Evolutionary conservation across 53 echinoderm and acorn worm genomes (phyloP).

Genomic region (Stichopus horrens): DNA sequence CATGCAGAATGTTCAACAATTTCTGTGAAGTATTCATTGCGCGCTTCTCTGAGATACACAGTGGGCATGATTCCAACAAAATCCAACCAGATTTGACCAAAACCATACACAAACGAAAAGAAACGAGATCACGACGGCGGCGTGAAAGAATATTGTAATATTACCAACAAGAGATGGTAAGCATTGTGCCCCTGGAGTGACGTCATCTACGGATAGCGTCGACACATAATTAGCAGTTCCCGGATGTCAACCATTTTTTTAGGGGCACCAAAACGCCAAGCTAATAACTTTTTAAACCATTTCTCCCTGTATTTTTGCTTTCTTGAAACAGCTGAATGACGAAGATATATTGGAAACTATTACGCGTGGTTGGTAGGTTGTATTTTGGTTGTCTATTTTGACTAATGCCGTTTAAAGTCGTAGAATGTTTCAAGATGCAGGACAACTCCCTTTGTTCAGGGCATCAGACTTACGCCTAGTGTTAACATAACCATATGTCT

Average conservation of each 20-base stretch:
- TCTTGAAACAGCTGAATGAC: conserved; percentile 1
- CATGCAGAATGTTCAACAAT: too few relatives aligned
- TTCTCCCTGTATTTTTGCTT: not conserved
- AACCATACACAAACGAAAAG: too few relatives aligned
- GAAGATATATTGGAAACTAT: not conserved
- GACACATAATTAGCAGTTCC: not conserved
- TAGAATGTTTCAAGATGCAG: not conserved
- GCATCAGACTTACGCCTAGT: not conserved
- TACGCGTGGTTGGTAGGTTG: not conserved
- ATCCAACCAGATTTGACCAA: too few relatives aligned
- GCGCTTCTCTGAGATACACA: too few relatives aligned
- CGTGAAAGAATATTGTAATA: too few relatives aligned
- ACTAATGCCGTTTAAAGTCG: not conserved
- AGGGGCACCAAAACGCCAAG: not conserved
- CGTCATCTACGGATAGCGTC: not conserved
- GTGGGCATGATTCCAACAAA: too few relatives aligned
- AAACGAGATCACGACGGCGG: too few relatives aligned
- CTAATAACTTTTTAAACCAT: not conserved
- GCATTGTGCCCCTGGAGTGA: conserved; percentile 3
- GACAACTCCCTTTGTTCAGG: conserved; percentile 10
- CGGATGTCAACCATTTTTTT: conserved; percentile 15
- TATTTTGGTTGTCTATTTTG: not conserved
- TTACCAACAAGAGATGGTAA: too few relatives aligned
- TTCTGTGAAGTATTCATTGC: too few relatives aligned
- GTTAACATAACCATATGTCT: not conserved